These are phyloP conservation scores for Vulpes lagopus DNA, from an alignment of 2,113 vertebrate species.

Conservation along the genomic window DNA sequence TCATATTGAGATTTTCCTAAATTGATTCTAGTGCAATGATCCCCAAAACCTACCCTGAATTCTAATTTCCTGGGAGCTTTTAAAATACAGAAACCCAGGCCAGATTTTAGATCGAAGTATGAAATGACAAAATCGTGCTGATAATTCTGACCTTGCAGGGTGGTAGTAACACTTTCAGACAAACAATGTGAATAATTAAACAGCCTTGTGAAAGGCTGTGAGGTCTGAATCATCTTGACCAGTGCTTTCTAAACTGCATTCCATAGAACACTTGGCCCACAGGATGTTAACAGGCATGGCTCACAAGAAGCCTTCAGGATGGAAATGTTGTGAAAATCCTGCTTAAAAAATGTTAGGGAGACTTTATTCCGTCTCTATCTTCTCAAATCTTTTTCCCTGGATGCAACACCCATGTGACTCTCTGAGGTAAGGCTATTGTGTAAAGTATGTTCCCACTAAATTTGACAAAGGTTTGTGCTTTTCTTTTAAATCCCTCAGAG, in stretches of 20 bases:
- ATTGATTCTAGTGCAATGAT: background rate
- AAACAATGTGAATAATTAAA: background rate
- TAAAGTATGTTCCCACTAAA: background rate
- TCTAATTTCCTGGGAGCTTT: background rate
- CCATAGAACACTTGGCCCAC: background rate
- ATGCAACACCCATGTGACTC: background rate
- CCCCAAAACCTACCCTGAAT: background rate
- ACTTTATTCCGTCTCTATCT: background rate
- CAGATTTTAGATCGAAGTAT: background rate
- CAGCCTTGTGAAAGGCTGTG: background rate
- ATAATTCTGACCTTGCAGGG: background rate
- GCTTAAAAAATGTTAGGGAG: background rate
- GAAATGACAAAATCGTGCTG: background rate
- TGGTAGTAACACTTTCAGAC: background rate
- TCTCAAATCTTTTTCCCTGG: background rate
- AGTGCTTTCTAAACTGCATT: background rate
- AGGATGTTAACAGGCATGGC: background rate
- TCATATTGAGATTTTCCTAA: background rate
- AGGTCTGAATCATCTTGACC: background rate
- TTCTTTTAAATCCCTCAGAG: background rate
- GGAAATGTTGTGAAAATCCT: background rate
- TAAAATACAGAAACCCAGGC: background rate
- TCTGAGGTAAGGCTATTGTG: background rate
- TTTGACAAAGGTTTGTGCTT: background rate
- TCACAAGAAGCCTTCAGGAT: background rate